A percentile compares a stretch with the other conserved stretches of the same genome.
These are phyloP conservation scores for Neoascia interrupta DNA, from an alignment of 2,888 invertebrate species.

Conservation along the genomic window DNA sequence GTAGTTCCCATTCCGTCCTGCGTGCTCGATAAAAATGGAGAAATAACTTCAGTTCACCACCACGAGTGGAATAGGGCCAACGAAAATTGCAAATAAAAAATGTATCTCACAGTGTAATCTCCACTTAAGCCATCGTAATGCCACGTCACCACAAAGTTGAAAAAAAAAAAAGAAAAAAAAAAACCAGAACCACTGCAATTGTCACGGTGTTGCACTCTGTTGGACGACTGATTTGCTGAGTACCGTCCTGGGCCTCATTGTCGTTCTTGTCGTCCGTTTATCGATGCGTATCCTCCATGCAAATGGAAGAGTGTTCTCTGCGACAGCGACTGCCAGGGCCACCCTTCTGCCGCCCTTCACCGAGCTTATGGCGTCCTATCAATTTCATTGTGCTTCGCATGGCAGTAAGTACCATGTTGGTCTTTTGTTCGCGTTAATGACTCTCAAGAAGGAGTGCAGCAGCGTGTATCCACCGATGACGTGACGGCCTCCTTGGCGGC, in stretches of 20 bases:
- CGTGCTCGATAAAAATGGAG: too few species aligned
- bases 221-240: conserved; percentile 59
- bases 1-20: too few species aligned
- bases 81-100: conserved; percentile 1
- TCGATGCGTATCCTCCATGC: conserved; percentile 53
- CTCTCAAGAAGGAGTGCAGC: conserved; percentile 54
- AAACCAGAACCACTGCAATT: conserved; percentile 29
- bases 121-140: conserved; percentile 31
- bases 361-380: conserved; percentile 39
- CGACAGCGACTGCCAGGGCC: background rate
- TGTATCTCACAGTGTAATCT: conserved; percentile 43
- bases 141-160: conserved; percentile 35
- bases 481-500: conserved; percentile 20
- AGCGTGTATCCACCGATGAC: conserved; percentile 9
- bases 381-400: conserved; percentile 44
- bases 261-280: conserved; percentile 34
- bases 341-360: background rate
- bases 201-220: conserved; percentile 59
- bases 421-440: conserved; percentile 68
- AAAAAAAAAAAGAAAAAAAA: conserved; percentile 1
- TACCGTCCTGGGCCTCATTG: conserved; percentile 13
- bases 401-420: conserved; percentile 50
- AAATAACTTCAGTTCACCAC: too few species aligned
- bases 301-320: conserved; percentile 23
- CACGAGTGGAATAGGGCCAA: conserved; percentile 47